A percentile compares a stretch with the other conserved stretches of the same genome.
These are phyloP conservation scores for Brachyhypopomus occidentalis DNA, from an alignment of 2,113 vertebrate genomes.

Conservation along the genomic window DNA sequence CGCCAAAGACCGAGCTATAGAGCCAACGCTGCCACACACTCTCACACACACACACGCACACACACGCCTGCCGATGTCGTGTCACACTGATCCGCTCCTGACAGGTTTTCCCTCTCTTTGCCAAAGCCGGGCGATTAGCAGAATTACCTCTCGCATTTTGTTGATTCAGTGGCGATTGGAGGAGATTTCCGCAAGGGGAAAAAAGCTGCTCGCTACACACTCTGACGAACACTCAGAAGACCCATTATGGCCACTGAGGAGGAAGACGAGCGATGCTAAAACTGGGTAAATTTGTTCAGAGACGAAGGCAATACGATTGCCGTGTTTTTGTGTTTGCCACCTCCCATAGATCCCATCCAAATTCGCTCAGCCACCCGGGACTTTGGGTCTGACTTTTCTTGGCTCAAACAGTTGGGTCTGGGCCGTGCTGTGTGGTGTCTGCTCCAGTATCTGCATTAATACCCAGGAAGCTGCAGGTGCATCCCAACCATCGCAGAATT, in stretches of 20 bases:
- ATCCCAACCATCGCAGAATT: constrained; percentile 5
- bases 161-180: constrained; percentile 47
- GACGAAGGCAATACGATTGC: constrained; percentile 22
- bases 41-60: neutral
- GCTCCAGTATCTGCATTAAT: constrained; percentile 44
- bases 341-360: neutral
- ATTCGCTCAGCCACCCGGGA: neutral
- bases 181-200: neutral
- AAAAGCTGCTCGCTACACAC: constrained; percentile 10
- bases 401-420: constrained; percentile 36
- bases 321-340: constrained; percentile 25
- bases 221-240: neutral
- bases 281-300: constrained; percentile 29
- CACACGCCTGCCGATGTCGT: neutral
- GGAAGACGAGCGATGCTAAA: constrained; percentile 14
- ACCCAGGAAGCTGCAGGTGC: constrained; percentile 20
- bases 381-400: constrained; percentile 41
- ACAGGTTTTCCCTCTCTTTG: constrained; percentile 35
- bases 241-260: constrained; percentile 23
- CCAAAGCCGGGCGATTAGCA: constrained; percentile 49
- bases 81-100: constrained; percentile 22
- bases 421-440: constrained; percentile 43
- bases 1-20: constrained; percentile 16
- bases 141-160: constrained; percentile 42
- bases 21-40: neutral